Conservation (phyloP, 2,888 invertebrate species). For the Stenchaetothrips biformis region DNA sequence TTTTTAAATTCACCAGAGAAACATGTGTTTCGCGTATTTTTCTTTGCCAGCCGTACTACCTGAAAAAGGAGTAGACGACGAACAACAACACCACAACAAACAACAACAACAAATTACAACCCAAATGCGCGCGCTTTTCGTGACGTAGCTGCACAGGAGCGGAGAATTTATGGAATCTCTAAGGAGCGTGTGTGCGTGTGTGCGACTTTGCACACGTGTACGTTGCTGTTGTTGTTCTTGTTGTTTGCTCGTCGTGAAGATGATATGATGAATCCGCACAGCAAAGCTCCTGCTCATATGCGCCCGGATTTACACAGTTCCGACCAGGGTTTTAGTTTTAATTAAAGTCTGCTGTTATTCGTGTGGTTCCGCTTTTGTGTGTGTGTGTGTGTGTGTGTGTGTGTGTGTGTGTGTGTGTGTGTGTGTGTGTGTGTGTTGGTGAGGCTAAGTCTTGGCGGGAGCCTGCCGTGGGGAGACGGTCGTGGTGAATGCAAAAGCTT, state of each 20-base stretch:
- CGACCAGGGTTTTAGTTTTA: conserved; percentile 12
- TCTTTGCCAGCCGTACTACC: no score
- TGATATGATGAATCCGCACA: conserved; percentile 3
- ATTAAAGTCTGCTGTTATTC: background rate
- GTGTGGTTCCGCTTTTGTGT: no score
- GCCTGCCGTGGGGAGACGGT: no score
- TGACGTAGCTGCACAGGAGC: background rate
- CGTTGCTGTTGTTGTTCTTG: background rate
- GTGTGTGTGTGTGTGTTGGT: no score
- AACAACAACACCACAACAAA: background rate
- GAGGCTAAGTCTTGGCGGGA: no score
- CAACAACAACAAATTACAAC: background rate
- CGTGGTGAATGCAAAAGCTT: no score
- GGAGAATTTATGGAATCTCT: background rate
- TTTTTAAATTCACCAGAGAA: no score
- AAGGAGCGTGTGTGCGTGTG: background rate
- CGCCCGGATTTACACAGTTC: background rate
- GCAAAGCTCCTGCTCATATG: background rate
- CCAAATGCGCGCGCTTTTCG: background rate
- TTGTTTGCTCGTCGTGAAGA: background rate
- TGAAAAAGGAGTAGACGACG: no score
- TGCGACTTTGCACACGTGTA: conserved; percentile 13
- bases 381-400: no score
- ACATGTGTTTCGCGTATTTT: no score
- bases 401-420: no score